phyloP scores from a whole-genome alignment of 2,797 vertebrate genomes.

The Diglossa cyanea region DNA sequence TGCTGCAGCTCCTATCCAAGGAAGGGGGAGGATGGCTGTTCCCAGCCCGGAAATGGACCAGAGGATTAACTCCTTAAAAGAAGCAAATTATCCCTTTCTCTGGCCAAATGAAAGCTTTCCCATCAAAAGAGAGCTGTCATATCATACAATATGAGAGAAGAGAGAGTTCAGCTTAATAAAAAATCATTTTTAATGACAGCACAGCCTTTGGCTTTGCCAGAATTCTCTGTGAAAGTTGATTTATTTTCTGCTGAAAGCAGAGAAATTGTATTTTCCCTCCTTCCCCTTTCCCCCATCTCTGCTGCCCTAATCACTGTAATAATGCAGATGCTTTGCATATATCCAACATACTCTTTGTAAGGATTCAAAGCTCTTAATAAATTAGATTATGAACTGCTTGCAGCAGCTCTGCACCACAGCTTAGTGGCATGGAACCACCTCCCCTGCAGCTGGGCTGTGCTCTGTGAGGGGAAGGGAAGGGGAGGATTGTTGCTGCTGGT shows the following conservation, averaged over 20 bases:
- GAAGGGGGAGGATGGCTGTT: constrained; percentile 80
- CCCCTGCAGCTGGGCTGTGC: not conserved
- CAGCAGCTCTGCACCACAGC: not conserved
- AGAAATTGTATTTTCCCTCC: constrained; percentile 15
- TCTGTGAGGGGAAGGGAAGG: not conserved
- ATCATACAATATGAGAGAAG: constrained; percentile 60
- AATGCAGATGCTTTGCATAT: not conserved
- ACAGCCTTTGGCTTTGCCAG: not conserved
- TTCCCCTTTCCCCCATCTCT: not conserved
- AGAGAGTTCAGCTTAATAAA: constrained; percentile 50
- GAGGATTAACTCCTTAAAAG: constrained; percentile 77
- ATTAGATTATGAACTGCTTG: not conserved
- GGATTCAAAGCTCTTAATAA: constrained; percentile 4
- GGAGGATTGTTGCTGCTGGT: not conserved
- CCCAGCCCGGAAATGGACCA: constrained; percentile 76
- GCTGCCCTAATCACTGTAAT: not conserved
- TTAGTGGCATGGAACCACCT: not conserved
- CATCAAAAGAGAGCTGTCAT: constrained; percentile 74
- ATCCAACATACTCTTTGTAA: not conserved
- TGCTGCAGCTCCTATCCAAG: constrained; percentile 72
- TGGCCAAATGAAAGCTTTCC: constrained; percentile 66
- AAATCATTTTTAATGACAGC: constrained; percentile 34
- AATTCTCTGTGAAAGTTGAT: constrained; percentile 39
- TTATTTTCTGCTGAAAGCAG: constrained; percentile 35
- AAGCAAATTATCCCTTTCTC: constrained; percentile 73